Conservation (phyloP, 2,888 invertebrate species). For the Crepidodera aurea region DNA sequence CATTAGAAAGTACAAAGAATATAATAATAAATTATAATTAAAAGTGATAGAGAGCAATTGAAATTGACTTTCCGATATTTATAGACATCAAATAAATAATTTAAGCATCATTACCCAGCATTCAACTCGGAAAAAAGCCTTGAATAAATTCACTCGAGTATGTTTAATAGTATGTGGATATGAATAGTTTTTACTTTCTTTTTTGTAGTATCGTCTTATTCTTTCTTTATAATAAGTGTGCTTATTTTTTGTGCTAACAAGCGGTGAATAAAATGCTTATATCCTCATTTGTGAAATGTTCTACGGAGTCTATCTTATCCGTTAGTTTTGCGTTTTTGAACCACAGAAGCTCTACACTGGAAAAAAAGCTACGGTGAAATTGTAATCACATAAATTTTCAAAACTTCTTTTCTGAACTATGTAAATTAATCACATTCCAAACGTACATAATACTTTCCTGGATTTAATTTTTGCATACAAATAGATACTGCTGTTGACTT, state of each 20-base stretch:
- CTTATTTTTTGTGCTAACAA: not conserved
- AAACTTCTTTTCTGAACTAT: too few species aligned
- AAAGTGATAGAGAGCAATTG: constrained; percentile 15
- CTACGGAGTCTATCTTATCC: too few species aligned
- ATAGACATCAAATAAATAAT: constrained; percentile 13
- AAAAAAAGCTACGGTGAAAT: too few species aligned
- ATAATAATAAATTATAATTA: constrained; percentile 18
- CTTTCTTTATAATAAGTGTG: not conserved
- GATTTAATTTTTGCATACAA: too few species aligned
- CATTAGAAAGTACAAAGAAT: constrained; percentile 7
- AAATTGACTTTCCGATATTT: constrained; percentile 19
- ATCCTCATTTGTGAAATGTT: not conserved
- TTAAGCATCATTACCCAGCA: constrained; percentile 18
- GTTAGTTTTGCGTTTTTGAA: too few species aligned
- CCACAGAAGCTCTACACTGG: too few species aligned
- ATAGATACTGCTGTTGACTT: too few species aligned
- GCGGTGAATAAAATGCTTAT: not conserved
- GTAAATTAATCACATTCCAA: too few species aligned
- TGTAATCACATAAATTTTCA: too few species aligned
- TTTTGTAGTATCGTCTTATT: not conserved
- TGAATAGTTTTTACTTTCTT: not conserved
- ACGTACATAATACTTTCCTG: too few species aligned
- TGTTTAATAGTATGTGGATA: not conserved
- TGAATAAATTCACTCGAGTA: constrained; percentile 6
- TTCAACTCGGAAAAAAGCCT: not conserved